Base-by-base conservation (phyloP, 2,797 vertebrate species). In the Molothrus aeneus region DNA sequence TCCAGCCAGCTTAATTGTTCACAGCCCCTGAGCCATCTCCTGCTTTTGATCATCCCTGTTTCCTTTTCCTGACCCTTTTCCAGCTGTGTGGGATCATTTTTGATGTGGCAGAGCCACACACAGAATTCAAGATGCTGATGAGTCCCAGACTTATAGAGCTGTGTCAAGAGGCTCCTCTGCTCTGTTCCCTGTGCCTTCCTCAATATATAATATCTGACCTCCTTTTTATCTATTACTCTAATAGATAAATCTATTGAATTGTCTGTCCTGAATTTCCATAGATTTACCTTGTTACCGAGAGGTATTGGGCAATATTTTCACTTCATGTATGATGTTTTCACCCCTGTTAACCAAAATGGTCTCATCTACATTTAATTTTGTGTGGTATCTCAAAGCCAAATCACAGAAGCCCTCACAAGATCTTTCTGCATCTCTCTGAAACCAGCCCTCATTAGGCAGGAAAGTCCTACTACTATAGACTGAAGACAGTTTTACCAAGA, bases 51-150 rank as follows among this genome's bases (percentile, higher is more conserved):
- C 69, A 63, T 64, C 42, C 36, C 42, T 90, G 65, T 65, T 78
- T 82, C 73, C 82, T 94, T 61, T 93, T 84, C 90, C 86, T 90
- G 92, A 94, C 61, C 69, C 34, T 68, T 53, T 71, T 64, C 53
- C 80, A 88, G 7, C 38, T 74, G 80, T 17, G 29, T 53, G n/a
- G 24, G 45, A 64, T 13, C 31, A 16, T 26, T 66, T 94, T 78
- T 92, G 65, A 90, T 92, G 88, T 79, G 73, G 86, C 38, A 93
- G 45, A 94, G 64, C 80, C 80, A 88, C 65, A 93, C 50, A 61
- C 50, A 83, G 82, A 17, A 68, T 68, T 50, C 32, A 71, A 74
- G 69, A 79, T n/a, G 43, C 63, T 87, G 81, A 87, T 89, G 86
- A 29, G 34, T 53, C 54, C 54, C 88, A 96, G 72, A 80, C 89